Conservation (phyloP, 2,888 invertebrate genomes). For the Lysandra bellargus region DNA sequence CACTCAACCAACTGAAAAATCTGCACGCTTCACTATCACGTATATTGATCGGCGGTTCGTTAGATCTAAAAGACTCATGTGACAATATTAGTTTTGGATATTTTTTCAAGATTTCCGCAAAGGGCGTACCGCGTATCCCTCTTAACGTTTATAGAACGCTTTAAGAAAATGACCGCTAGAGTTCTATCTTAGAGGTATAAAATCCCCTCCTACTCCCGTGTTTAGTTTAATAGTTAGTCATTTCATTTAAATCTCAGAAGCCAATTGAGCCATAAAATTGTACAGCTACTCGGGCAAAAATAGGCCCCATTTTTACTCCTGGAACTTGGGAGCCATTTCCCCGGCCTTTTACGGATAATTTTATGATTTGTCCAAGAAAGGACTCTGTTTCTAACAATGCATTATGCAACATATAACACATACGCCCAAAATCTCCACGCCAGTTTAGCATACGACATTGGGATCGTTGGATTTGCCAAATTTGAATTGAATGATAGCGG, state of each 20-base stretch:
- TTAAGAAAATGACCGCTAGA: neutral
- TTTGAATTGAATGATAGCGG: slow-evolving; percentile 14
- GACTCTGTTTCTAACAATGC: neutral
- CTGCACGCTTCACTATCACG: neutral
- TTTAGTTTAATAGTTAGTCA: neutral
- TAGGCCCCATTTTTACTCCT: neutral
- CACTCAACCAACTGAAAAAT: neutral
- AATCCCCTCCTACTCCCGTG: neutral
- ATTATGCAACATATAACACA: slow-evolving; percentile 1
- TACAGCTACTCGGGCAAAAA: neutral
- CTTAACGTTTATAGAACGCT: too few species aligned
- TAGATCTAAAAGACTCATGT: neutral
- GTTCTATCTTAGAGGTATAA: neutral
- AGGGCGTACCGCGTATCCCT: too few species aligned
- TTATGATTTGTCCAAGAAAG: neutral
- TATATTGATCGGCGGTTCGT: neutral
- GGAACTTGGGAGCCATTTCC: neutral
- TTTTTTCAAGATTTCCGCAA: too few species aligned
- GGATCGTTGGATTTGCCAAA: slow-evolving; percentile 19
- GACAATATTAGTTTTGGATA: neutral
- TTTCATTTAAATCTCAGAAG: neutral
- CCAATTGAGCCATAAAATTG: neutral
- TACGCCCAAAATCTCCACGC: neutral
- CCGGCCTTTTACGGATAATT: neutral
- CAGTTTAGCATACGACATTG: slow-evolving; percentile 22